Base-by-base conservation (phyloP, 2,888 invertebrate genomes). In the Iselma pallidipennis region DNA sequence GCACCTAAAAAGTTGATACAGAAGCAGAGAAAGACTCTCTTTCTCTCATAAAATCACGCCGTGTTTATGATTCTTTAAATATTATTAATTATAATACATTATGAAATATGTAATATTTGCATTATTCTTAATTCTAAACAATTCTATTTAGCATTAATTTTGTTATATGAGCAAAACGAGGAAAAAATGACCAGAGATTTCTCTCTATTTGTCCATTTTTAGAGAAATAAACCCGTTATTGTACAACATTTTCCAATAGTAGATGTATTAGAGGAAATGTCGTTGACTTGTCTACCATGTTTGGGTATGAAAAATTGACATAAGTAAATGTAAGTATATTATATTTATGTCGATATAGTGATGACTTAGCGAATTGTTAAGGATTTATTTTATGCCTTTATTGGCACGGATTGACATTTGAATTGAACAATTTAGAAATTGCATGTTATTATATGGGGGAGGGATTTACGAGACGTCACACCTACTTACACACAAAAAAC, bases 1-100 rank as follows among this genome's bases (percentile, higher is more conserved):
- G 16, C 37, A 37, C 16, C 37, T 16, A 58, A 33, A n/a, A 45
- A 25, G 45, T 53, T 52, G 58, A 53, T 52, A 45, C 42, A 58
- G 51, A 37, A 7, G 37, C 16, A 37, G 16, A 16, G 16, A 16
- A 37, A 37, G 16, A 19, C 16, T 37, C 9, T 37, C 9, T 16
- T 2, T 37, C 9, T 16, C 6, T 16, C 4, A 1, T 37, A 16
- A 16, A 37, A 37, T 37, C 16, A 37, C 37, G 9, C 37, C 16
- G 16, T 37, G 1, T 37, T 19, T 19, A 37, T 16, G 9, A 37
- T 16, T 16, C 7, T 37, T 4, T 16, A 19, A 37, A 6, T 37
- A 37, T 9, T 37, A 37, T 37, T 37, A 37, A 37, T 16, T 37
- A 37, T n/a, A n/a, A n/a, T n/a, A n/a, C n/a, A n/a, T n/a, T n/a